Evolutionary conservation across 2,888 invertebrate genomes (phyloP), one percentile per base, ranked within the genome.

Genomic region (Heliconius ismenius): DNA sequence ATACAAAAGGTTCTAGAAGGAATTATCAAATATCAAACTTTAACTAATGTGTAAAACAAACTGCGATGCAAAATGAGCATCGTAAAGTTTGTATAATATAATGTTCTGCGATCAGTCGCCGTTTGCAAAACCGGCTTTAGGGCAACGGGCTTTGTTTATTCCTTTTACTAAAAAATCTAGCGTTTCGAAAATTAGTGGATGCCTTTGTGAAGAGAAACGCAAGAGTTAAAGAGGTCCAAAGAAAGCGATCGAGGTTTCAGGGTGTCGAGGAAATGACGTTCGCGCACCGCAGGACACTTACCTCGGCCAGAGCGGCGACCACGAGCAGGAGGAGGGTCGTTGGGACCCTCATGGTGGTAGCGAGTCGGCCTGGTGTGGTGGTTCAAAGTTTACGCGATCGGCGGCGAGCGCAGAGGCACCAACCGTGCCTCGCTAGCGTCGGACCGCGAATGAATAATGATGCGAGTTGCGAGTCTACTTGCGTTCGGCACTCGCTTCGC

Each of bases 351-450:
- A 92, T 93, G 86, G 80, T 81, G 79, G 75, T 78, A 39, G 36
- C 65, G 64, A 70, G 70, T 73, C 43, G 76, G 39, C 78, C 69
- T 74, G 65, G 65, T 80, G 87, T 86, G 84, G 86, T 87, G 85
- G 84, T 88, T 83, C 80, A 86, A 90, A 91, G 88, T 90, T 89
- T 86, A 83, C 84, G 82, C 82, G 83, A 83, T 79, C 78, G 82
- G 82, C 84, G 87, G 83, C 83, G 81, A 84, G 85, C 87, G 90
- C 89, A 87, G 85, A 86, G 84, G 86, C 88, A 84, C 85, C 89
- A 88, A 87, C 89, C 88, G 89, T 89, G 89, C 92, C 88, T 85
- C 88, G 84, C 88, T 83, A 88, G 86, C 85, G 89, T 86, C 90
- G 86, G 87, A 86, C 87, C 88, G 91, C 92, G 92, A 92, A 89